Evolutionary conservation across 2,888 invertebrate genomes (phyloP), one percentile per base, ranked within the genome.

Genomic region (Tiphia femorata): DNA sequence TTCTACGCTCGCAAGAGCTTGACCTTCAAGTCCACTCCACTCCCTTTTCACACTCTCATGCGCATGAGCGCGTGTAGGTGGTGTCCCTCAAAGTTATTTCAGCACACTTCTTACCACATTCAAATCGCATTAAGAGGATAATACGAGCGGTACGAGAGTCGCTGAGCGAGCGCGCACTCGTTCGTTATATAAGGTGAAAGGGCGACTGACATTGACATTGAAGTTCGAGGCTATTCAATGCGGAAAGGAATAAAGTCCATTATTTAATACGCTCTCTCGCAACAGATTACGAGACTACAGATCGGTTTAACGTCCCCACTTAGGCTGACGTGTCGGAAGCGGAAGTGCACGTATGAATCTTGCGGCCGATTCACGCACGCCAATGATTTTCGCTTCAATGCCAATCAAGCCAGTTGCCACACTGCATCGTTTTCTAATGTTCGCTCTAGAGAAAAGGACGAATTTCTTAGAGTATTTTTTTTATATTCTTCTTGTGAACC

Each of bases 161-260:
- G n/a, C n/a, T n/a, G 59, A 54, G 43, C 57, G 63, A 55, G 57
- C 50, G 44, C 62, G 63, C 48, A 42, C 57, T 55, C 52, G 54
- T 67, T 64, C 59, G 67, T 65, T 67, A 82, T 83, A 82, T 83
- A 83, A 83, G 82, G 83, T 82, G 82, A 83, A 82, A 82, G 83
- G 82, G 81, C 78, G 80, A 73, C 78, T 77, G 82, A 75, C 83
- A 83, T 82, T 83, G 83, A 82, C 82, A 82, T 82, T 82, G 82
- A 78, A 77, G 66, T 76, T 76, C 75, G 70, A 71, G n/a, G 76
- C 73, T 65, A 70, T 69, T 72, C 72, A 73, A 78, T 72, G 79
- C 73, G 79, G 77, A 79, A 80, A 75, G 73, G 72, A 54, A 73
- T 73, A 74, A 78, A 75, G 75, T 75, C 75, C 67, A 76, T 82